Percentiles rank a stretch among this genome's conserved stretches.
Evolutionary conservation across 2,113 vertebrate species (phyloP).

Genomic region (Urocitellus parryii): DNA sequence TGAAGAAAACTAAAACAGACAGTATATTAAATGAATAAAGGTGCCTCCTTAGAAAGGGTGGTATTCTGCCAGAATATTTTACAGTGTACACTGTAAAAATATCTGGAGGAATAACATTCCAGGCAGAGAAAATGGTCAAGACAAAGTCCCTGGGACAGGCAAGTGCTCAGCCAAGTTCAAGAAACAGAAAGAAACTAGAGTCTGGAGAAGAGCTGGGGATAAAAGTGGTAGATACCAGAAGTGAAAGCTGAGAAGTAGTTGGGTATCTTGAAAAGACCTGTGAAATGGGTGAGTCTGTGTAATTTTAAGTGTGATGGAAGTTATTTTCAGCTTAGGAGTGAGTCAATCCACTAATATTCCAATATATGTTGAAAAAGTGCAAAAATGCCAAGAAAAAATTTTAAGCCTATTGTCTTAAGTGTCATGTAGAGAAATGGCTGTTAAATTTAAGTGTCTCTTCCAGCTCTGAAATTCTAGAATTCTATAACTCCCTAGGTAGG

Average conservation of each 20-base stretch:
- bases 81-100: not conserved
- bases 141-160: not conserved
- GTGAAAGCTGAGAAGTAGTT: not conserved
- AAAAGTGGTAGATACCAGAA: not conserved
- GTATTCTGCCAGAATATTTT: not conserved
- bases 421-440: not conserved
- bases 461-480: not conserved
- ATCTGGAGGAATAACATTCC: not conserved
- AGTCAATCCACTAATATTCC: not conserved
- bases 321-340: not conserved
- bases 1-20: slow-evolving; percentile 24
- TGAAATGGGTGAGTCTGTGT: not conserved
- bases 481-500: not conserved
- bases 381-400: not conserved
- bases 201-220: not conserved
- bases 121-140: not conserved
- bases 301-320: not conserved
- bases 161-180: not conserved
- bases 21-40: not conserved
- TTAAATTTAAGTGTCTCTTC: not conserved
- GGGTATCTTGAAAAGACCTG: not conserved
- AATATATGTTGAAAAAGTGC: slow-evolving; percentile 16
- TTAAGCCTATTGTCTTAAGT: not conserved
- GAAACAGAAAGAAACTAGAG: not conserved
- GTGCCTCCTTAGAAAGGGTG: not conserved